phyloP scores from a whole-genome alignment of 2,888 invertebrate species.

The Athrips mouffetella region DNA sequence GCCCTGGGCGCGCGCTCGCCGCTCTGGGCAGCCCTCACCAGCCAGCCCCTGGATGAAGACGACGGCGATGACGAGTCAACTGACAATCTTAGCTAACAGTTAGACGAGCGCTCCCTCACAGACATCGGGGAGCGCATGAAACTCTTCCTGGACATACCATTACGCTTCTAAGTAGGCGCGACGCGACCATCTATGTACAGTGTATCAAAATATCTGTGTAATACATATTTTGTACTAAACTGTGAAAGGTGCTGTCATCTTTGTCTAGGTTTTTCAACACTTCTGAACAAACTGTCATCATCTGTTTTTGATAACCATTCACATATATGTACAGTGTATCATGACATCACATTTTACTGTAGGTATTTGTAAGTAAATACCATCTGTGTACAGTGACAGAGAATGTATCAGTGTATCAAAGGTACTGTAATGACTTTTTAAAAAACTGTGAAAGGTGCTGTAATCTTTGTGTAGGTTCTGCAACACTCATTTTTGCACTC shows the following conservation, averaged over 20 bases:
- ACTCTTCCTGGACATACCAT: conserved; percentile 78
- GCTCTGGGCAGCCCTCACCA: conserved; percentile 89
- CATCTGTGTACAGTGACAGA: too few species aligned
- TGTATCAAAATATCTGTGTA: background rate
- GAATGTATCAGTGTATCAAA: too few species aligned
- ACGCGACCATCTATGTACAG: conserved; percentile 1
- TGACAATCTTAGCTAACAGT: conserved; percentile 64
- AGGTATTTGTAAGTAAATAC: too few species aligned
- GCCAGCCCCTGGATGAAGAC: conserved; percentile 76
- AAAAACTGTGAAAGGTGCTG: too few species aligned
- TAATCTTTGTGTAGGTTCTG: too few species aligned
- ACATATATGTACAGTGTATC: too few species aligned
- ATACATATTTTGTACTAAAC: background rate
- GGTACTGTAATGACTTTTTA: too few species aligned
- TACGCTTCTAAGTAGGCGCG: conserved; percentile 78
- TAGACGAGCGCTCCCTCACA: conserved; percentile 74
- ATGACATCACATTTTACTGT: too few species aligned
- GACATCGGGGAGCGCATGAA: conserved; percentile 76
- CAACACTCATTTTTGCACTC: too few species aligned
- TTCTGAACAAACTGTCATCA: too few species aligned
- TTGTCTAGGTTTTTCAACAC: too few species aligned
- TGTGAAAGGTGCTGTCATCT: background rate
- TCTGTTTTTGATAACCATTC: too few species aligned
- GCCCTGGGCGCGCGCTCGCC: conserved; percentile 80
- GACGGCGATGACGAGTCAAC: conserved; percentile 47